Percentiles rank a stretch among this genome's conserved stretches.
These are phyloP conservation scores for Cecropterus lyciades DNA, from an alignment of 1,140 invertebrate species.

Conservation along the genomic window DNA sequence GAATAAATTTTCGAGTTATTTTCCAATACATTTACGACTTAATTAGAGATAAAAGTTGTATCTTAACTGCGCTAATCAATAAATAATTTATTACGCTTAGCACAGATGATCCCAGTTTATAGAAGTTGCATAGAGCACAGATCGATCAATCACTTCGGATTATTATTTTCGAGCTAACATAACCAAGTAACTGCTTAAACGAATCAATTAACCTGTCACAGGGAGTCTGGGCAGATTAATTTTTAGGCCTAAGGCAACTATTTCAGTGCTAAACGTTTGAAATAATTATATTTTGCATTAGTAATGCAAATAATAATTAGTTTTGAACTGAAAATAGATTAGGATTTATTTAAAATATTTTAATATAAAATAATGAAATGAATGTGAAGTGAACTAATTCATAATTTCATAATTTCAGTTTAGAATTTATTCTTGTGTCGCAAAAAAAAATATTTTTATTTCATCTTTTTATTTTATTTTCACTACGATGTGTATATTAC, in stretches of 20 bases:
- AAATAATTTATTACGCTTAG: background rate
- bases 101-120: slow-evolving; percentile 1
- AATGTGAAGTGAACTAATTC: too few species aligned
- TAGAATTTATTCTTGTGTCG: too few species aligned
- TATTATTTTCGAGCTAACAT: background rate
- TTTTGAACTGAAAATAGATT: too few species aligned
- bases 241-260: slow-evolving; percentile 3
- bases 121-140: background rate
- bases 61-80: background rate
- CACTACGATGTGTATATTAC: too few species aligned
- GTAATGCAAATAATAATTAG: too few species aligned
- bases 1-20: background rate
- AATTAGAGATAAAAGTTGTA: background rate
- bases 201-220: slow-evolving; percentile 14
- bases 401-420: too few species aligned
- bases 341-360: too few species aligned
- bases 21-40: background rate
- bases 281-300: background rate
- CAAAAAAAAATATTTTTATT: too few species aligned
- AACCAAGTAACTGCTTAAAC: background rate
- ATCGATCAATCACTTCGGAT: background rate
- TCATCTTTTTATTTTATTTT: too few species aligned
- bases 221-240: background rate
- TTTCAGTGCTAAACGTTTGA: background rate
- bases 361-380: too few species aligned